These are phyloP conservation scores for Natator depressus DNA, from an alignment of 2,113 vertebrate genomes.

Conservation along the genomic window DNA sequence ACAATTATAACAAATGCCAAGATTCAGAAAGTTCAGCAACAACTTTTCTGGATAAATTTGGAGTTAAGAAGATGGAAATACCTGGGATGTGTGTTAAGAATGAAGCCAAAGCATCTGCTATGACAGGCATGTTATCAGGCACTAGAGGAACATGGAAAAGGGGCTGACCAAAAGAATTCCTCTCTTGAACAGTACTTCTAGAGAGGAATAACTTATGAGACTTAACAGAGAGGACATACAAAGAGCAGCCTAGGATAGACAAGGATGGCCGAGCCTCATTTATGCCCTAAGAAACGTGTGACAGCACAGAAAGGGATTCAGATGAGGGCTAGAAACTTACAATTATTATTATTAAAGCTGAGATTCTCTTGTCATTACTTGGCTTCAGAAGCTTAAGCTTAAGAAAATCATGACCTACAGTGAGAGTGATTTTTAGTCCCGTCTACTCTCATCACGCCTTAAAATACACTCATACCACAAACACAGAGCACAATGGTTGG, in stretches of 20 bases:
- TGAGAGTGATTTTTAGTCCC: not conserved
- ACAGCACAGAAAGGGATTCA: not conserved
- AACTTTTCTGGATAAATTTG: not conserved
- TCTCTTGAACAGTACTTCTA: not conserved
- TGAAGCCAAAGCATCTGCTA: fast-evolving
- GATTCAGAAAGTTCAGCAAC: not conserved
- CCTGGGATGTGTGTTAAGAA: fast-evolving
- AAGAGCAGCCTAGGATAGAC: not conserved
- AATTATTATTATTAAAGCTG: not conserved
- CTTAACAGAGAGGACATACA: not conserved
- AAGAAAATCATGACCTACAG: not conserved
- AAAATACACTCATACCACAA: not conserved
- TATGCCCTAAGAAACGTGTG: not conserved
- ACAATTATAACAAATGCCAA: not conserved
- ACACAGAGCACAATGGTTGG: not conserved
- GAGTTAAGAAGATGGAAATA: not conserved
- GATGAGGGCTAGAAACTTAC: not conserved
- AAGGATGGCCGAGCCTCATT: not conserved
- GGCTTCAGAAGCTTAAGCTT: conserved; percentile 13
- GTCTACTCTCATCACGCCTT: not conserved
- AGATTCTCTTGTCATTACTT: conserved; percentile 4
- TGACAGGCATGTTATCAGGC: not conserved
- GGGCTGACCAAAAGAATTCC: not conserved
- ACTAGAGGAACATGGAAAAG: not conserved
- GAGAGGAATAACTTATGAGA: not conserved